A percentile compares a stretch with the other conserved stretches of the same genome.
These are phyloP conservation scores for Acronicta psi DNA, from an alignment of 2,888 invertebrate species.

Conservation along the genomic window DNA sequence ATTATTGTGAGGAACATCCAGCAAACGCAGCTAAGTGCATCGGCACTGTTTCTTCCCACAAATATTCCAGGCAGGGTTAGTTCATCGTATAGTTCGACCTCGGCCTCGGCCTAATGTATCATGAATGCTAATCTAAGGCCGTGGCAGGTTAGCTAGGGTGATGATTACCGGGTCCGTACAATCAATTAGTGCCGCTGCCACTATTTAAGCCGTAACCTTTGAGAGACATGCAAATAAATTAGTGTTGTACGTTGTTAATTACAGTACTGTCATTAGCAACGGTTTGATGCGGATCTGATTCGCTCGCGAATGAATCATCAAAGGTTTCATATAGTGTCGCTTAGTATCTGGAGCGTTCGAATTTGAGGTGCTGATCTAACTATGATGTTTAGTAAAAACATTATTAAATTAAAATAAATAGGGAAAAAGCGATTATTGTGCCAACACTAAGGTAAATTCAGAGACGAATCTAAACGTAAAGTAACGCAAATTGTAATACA, in stretches of 20 bases:
- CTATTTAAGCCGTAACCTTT: conserved; percentile 43
- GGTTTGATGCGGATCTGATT: conserved; percentile 23
- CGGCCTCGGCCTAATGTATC: conserved; percentile 3
- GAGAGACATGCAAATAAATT: conserved; percentile 27
- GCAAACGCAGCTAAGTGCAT: too few species aligned
- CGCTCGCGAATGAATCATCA: background rate
- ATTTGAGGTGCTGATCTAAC: too few species aligned
- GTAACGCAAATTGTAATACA: too few species aligned
- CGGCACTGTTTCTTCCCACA: background rate
- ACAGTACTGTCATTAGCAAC: conserved; percentile 19
- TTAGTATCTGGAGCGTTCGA: too few species aligned
- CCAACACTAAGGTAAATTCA: too few species aligned
- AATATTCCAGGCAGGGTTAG: background rate
- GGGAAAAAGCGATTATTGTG: too few species aligned
- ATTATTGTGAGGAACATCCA: too few species aligned
- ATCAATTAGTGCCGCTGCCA: conserved; percentile 56
- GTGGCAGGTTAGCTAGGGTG: conserved; percentile 21
- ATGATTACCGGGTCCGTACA: conserved; percentile 4
- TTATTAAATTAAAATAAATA: too few species aligned
- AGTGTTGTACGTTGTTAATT: conserved; percentile 37
- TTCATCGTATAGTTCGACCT: background rate
- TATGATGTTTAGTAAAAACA: too few species aligned
- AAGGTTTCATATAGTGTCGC: too few species aligned
- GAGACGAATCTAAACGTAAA: too few species aligned
- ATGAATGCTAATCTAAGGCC: conserved; percentile 27